These are phyloP conservation scores for Silvanus unidentatus DNA, from an alignment of 2,888 invertebrate genomes.

Conservation along the genomic window DNA sequence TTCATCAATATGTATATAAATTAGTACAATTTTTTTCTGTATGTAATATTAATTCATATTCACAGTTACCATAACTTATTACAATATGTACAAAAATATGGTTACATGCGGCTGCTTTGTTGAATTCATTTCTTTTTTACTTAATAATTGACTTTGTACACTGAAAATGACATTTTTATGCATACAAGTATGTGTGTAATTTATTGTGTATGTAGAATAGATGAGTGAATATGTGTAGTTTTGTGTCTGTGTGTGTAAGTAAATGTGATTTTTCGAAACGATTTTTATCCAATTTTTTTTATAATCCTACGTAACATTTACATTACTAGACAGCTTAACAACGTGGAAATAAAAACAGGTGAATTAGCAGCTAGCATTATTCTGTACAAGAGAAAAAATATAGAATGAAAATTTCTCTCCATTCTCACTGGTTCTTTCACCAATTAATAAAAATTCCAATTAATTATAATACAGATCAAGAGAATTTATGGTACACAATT, in stretches of 20 bases:
- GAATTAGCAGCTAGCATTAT: constrained; percentile 31
- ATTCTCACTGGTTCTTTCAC: constrained; percentile 34
- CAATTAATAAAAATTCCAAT: constrained; percentile 14
- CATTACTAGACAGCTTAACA: constrained; percentile 17
- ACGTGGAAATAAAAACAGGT: constrained; percentile 35
- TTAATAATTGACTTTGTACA: constrained; percentile 53
- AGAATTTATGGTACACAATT: constrained; percentile 43
- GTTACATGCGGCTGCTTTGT: constrained; percentile 42
- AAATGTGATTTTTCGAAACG: too few relatives aligned
- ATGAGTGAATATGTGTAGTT: too few relatives aligned
- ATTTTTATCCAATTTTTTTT: background rate
- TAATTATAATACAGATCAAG: constrained; percentile 36
- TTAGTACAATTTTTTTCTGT: constrained; percentile 44
- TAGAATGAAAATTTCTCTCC: constrained; percentile 16
- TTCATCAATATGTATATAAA: constrained; percentile 38
- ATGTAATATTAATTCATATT: constrained; percentile 38
- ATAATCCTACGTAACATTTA: constrained; percentile 12
- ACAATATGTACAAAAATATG: constrained; percentile 55
- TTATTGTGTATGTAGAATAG: too few relatives aligned
- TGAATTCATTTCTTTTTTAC: too few relatives aligned
- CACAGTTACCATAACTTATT: constrained; percentile 48
- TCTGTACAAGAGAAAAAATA: constrained; percentile 33
- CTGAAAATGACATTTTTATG: constrained; percentile 33
- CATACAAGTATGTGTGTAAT: background rate
- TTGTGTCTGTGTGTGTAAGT: too few relatives aligned